These are phyloP conservation scores for Cordylochernes scorpioides DNA, from an alignment of 2,888 invertebrate genomes.

Conservation along the genomic window DNA sequence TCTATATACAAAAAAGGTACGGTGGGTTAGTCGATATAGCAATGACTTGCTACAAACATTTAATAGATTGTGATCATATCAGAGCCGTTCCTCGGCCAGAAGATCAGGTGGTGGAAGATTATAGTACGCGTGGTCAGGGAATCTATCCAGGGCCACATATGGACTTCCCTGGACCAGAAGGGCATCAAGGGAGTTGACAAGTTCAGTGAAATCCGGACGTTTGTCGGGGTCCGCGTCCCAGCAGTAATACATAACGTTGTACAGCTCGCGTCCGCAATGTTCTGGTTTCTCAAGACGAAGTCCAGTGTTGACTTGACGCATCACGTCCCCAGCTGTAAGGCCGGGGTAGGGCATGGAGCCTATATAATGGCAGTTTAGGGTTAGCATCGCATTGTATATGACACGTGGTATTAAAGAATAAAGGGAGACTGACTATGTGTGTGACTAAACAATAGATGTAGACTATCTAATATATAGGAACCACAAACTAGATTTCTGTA, in stretches of 20 bases:
- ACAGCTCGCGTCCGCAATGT: constrained; percentile 60
- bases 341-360: constrained; percentile 87
- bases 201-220: constrained; percentile 55
- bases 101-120: no score
- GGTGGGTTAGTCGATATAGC: no score
- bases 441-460: no score
- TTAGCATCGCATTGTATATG: background rate
- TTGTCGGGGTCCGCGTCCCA: constrained; percentile 66
- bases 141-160: constrained; percentile 68
- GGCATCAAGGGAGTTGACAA: constrained; percentile 50
- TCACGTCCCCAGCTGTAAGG: constrained; percentile 61
- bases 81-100: no score
- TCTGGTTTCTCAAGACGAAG: constrained; percentile 72
- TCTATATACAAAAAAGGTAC: no score
- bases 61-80: no score
- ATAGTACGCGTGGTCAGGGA: constrained; percentile 65
- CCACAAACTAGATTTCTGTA: no score
- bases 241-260: constrained; percentile 84
- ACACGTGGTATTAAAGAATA: no score
- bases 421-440: no score
- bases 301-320: constrained; percentile 62
- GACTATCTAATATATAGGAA: no score
- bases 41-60: no score
- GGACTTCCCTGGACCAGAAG: constrained; percentile 66
- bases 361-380: constrained; percentile 15